Conservation (phyloP, 2,797 vertebrate species). For the Bradypus variegatus region DNA sequence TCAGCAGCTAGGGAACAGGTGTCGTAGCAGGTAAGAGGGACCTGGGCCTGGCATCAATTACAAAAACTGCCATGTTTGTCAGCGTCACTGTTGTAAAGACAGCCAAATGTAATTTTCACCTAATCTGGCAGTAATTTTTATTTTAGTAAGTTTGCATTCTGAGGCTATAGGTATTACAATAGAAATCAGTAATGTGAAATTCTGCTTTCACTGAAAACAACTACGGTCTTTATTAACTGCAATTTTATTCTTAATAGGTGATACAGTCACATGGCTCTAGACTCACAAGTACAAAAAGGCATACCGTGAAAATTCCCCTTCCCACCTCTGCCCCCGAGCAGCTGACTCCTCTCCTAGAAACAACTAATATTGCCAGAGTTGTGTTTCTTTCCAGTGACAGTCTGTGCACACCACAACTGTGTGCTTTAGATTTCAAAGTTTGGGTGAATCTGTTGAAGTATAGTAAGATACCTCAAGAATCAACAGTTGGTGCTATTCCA, state of each 20-base stretch:
- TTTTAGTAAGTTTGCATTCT: background rate
- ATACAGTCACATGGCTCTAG: background rate
- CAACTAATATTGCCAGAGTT: background rate
- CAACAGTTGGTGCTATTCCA: background rate
- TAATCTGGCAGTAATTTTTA: background rate
- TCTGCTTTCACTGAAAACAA: conserved; percentile 4
- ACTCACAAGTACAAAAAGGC: background rate
- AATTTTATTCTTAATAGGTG: background rate
- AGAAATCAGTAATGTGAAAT: background rate
- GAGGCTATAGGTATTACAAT: background rate
- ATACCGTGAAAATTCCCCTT: background rate
- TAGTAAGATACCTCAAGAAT: background rate
- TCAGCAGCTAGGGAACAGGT: background rate
- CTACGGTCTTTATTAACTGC: background rate
- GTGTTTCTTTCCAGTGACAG: background rate
- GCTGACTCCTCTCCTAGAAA: background rate
- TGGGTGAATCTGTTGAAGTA: background rate
- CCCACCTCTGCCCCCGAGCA: background rate
- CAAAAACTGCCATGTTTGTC: background rate
- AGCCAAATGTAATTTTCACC: background rate
- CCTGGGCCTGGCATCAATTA: background rate
- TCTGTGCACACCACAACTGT: background rate
- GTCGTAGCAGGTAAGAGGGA: background rate
- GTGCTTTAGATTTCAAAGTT: background rate
- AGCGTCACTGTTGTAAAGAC: background rate